Base-by-base conservation (phyloP, 2,113 vertebrate species). In the Ammodytes dubius region DNA sequence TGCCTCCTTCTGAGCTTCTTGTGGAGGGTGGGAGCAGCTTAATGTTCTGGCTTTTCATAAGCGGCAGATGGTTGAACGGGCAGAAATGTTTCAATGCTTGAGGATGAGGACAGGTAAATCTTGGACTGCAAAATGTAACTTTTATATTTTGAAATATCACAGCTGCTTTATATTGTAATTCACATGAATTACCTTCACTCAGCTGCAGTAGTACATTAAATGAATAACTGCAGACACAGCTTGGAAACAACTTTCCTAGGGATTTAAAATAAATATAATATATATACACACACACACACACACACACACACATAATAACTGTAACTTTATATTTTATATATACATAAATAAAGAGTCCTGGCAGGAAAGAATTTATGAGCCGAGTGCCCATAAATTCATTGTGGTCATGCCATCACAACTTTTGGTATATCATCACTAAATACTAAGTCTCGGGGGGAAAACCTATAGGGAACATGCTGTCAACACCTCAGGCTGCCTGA, bases 381-480 rank as follows among this genome's bases (percentile, higher is more conserved):
- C 40, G 43, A 52, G 53, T 27, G 27, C 43, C 63, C 59, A 82
- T 79, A 70, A 81, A 87, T 72, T 70, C 14, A 37, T 45, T 0
- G 0, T 27, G 35, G 13, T 37, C 52, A 27, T 70, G 58, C 46
- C 61, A 73, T 47, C 53, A 13, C 70, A 27, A 19, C 45, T 17
- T 63, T 82, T 37, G 57, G 39, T 14, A 52, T 67, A 73, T 90
- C 80, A 61, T 71, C 81, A 13, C 54, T 82, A 73, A 87, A 89
- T 88, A 84, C 47, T 50, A 66, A 27, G 19, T 70, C 84, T 77
- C 77, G 77, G 46, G 77, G 46, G 65, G 74, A 87, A 89, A 84
- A 75, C 70, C 70, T 74, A 79, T 72, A 80, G 79, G 76, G 90
- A 88, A 87, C 59, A 57, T 19, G 64, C 54, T 84, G 79, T 91